phyloP scores from a whole-genome alignment of 2,113 vertebrate genomes.

The Otus sunia region DNA sequence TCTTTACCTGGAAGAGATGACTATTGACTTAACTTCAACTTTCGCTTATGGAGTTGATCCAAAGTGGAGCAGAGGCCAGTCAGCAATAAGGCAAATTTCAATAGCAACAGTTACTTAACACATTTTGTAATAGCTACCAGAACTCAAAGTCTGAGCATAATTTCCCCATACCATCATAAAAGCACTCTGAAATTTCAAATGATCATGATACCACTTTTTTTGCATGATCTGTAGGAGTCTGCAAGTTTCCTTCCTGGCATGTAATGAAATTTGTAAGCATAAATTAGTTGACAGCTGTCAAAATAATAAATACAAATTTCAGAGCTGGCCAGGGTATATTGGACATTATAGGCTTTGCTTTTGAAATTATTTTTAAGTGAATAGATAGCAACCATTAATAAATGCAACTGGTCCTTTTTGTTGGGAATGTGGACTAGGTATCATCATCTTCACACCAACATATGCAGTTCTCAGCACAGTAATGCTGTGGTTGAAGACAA shows the following conservation, averaged over 20 bases:
- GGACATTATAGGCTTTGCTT: background rate
- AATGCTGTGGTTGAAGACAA: background rate
- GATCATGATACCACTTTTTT: background rate
- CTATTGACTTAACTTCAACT: background rate
- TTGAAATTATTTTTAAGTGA: background rate
- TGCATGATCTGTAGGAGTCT: background rate
- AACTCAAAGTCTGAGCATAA: background rate
- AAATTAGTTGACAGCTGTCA: background rate
- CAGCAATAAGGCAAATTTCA: background rate
- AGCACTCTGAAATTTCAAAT: background rate
- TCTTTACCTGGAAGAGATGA: background rate
- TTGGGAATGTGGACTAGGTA: background rate
- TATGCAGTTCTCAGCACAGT: background rate
- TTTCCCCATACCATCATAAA: background rate
- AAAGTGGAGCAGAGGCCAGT: background rate
- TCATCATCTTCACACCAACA: background rate
- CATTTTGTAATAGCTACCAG: background rate
- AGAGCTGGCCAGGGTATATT: background rate
- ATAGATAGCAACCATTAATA: background rate
- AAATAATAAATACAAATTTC: background rate
- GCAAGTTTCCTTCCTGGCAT: background rate
- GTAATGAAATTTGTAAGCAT: background rate
- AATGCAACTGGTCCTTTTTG: background rate
- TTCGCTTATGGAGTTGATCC: background rate
- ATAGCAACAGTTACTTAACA: background rate